These are phyloP conservation scores for Charina bottae DNA, from an alignment of 2,113 vertebrate genomes.

Conservation along the genomic window DNA sequence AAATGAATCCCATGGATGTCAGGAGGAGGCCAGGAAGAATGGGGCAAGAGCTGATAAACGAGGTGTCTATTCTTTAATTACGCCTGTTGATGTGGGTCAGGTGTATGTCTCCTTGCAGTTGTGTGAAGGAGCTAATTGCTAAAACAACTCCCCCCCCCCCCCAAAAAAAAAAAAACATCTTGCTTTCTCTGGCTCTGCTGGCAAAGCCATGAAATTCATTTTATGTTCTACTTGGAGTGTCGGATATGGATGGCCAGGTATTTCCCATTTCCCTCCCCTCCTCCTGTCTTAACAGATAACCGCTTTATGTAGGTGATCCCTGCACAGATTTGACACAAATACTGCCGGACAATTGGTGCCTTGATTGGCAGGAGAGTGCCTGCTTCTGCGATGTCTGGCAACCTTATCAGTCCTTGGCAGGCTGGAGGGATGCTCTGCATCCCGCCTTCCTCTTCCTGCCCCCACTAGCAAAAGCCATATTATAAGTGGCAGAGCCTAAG, in stretches of 20 bases:
- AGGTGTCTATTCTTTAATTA: background rate
- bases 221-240: background rate
- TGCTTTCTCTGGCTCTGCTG: background rate
- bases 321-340: slow-evolving; percentile 33
- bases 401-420: slow-evolving; percentile 6
- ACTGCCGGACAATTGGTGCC: background rate
- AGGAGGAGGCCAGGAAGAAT: background rate
- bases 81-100: background rate
- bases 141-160: no score
- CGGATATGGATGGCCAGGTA: background rate
- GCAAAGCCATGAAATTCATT: background rate
- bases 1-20: background rate
- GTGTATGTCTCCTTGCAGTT: background rate
- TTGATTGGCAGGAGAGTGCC: background rate
- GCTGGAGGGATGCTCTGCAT: background rate
- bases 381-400: background rate
- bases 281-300: background rate
- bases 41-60: background rate
- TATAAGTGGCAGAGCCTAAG: background rate
- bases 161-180: no score
- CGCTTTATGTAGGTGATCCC: slow-evolving; percentile 12
- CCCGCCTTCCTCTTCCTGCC: background rate
- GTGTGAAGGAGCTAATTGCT: background rate
- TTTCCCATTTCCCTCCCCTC: background rate
- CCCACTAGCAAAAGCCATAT: background rate